Evolutionary conservation across 2,888 invertebrate genomes (phyloP).

Genomic region (Eugnorisma glareosa): DNA sequence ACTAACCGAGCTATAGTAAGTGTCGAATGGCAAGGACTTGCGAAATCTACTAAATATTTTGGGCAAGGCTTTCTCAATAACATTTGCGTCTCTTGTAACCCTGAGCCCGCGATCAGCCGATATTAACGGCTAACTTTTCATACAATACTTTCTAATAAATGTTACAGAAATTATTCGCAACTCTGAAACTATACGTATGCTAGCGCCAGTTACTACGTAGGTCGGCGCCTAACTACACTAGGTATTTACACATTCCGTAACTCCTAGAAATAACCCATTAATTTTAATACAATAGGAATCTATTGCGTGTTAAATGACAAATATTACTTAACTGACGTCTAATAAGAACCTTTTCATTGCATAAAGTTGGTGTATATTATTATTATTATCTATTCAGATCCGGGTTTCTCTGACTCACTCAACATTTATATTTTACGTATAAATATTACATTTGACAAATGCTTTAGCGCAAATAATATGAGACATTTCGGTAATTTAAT

Average conservation of each 20-base stretch:
- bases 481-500: conserved; percentile 9
- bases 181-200: conserved; percentile 31
- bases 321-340: conserved; percentile 66
- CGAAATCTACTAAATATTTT: conserved; percentile 72
- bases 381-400: conserved; percentile 77
- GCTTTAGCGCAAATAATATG: conserved; percentile 30
- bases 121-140: conserved; percentile 57
- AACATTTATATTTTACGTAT: conserved; percentile 63
- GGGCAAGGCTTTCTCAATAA: conserved; percentile 74
- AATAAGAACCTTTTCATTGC: conserved; percentile 75
- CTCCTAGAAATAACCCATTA: conserved; percentile 38
- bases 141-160: conserved; percentile 66
- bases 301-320: conserved; percentile 62
- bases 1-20: conserved; percentile 56
- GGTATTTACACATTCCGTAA: conserved; percentile 16
- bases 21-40: conserved; percentile 67
- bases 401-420: conserved; percentile 79
- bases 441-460: conserved; percentile 60
- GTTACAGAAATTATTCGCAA: conserved; percentile 45
- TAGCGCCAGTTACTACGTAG: conserved; percentile 1
- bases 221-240: neutral
- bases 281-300: conserved; percentile 47
- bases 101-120: conserved; percentile 67
- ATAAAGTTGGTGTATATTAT: conserved; percentile 75
- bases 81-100: conserved; percentile 73